Percentiles rank a stretch among this genome's conserved stretches.
Evolutionary conservation across 64 coral and sea anemone species (phyloP).

Genomic region (Acropora tenuis): DNA sequence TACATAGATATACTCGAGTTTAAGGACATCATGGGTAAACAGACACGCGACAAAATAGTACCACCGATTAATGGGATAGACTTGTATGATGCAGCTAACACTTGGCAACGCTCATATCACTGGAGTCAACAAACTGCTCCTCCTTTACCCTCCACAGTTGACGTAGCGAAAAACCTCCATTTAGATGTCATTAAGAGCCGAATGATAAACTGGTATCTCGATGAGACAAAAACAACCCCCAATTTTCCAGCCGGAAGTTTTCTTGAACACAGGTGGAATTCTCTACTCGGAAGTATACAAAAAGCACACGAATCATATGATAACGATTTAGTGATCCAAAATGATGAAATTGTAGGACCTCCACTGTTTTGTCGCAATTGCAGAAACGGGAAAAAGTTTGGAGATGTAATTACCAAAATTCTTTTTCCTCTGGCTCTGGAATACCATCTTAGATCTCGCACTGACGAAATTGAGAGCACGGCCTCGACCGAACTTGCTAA

Average conservation of each 20-base stretch:
- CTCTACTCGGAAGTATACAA: background rate
- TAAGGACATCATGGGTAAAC: background rate
- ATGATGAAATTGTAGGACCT: background rate
- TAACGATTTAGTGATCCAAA: background rate
- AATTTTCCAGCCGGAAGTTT: background rate
- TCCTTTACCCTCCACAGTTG: background rate
- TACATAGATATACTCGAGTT: conserved; percentile 70
- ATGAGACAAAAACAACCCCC: background rate
- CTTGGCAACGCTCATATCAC: conserved; percentile 41
- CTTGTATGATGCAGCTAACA: background rate
- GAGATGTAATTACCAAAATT: conserved; percentile 42
- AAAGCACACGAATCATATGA: background rate
- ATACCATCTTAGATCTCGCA: conserved; percentile 50
- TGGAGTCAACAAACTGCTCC: conserved; percentile 26
- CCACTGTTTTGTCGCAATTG: conserved; percentile 55
- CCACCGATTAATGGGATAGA: conserved; percentile 27
- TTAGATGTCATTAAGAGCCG: conserved; percentile 46
- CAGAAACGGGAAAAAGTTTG: conserved; percentile 26
- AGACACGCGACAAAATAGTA: conserved; percentile 60
- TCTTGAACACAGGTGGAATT: background rate
- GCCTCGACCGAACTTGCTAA: background rate
- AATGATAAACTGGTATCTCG: conserved; percentile 68
- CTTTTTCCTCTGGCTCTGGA: conserved; percentile 66
- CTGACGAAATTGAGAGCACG: conserved; percentile 14
- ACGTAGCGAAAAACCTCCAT: background rate